Percentiles rank a stretch among this genome's conserved stretches.
Conservation (phyloP, 2,113 vertebrate genomes). For the Muscicapa adusta region DNA sequence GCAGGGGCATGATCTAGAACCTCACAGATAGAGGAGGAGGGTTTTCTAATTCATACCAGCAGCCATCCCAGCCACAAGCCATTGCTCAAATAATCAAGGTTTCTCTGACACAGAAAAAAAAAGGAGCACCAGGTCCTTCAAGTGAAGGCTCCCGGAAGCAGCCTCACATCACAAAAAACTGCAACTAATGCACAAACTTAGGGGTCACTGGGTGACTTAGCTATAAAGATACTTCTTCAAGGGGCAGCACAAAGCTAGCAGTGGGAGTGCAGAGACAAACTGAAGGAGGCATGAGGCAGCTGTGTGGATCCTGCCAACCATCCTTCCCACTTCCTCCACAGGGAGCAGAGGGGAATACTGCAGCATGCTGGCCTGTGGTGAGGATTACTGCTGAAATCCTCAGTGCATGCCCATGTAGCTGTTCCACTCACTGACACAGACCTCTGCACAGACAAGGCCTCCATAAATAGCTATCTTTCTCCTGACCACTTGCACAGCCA, state of each 20-base stretch:
- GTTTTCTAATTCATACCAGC: background rate
- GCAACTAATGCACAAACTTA: background rate
- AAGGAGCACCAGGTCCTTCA: background rate
- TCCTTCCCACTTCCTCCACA: background rate
- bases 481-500: background rate
- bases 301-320: background rate
- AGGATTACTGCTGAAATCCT: background rate
- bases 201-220: background rate
- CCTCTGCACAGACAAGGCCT: background rate
- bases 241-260: background rate
- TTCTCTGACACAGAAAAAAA: background rate
- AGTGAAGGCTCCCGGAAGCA: background rate
- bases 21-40: background rate
- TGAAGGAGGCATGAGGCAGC: background rate
- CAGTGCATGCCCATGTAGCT: background rate
- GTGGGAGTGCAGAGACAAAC: background rate
- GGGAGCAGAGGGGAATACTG: background rate
- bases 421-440: background rate
- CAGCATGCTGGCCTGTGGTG: background rate
- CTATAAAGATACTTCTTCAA: background rate
- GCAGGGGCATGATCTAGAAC: background rate
- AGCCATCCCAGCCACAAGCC: background rate
- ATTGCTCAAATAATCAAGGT: background rate
- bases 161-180: background rate
- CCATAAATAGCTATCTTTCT: background rate